Evolutionary conservation across 1,140 invertebrate species (phyloP).

Genomic region (Hylaeus volcanicus): DNA sequence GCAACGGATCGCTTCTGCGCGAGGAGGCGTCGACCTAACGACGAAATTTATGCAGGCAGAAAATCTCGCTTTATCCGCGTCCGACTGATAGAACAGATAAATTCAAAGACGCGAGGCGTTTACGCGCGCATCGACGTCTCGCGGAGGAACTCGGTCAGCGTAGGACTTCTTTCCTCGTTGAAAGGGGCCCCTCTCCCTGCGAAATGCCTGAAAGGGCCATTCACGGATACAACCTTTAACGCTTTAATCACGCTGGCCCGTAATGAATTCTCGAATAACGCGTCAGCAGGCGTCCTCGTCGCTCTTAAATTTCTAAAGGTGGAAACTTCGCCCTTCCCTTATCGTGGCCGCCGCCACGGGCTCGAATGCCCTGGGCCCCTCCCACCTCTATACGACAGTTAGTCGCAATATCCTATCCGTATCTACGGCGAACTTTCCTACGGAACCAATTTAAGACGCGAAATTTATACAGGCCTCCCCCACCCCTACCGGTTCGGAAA

Average conservation of each 20-base stretch:
- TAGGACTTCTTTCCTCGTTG: not conserved
- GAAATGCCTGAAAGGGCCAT: slow-evolving; percentile 7
- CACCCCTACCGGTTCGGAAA: not conserved
- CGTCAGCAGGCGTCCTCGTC: slow-evolving; percentile 8
- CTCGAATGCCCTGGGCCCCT: not conserved
- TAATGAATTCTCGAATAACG: slow-evolving; percentile 26
- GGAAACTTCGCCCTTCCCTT: slow-evolving; percentile 8
- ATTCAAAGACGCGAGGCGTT: too few relatives aligned
- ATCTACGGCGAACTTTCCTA: slow-evolving; percentile 16
- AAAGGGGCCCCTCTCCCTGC: not conserved
- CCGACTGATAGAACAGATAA: too few relatives aligned
- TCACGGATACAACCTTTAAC: not conserved
- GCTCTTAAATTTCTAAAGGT: slow-evolving; percentile 17
- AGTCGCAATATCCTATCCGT: slow-evolving; percentile 23
- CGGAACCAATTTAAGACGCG: slow-evolving; percentile 24
- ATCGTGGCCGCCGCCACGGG: not conserved
- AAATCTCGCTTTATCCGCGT: too few relatives aligned
- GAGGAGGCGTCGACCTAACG: too few relatives aligned
- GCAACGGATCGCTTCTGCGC: too few relatives aligned
- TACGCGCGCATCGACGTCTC: not conserved
- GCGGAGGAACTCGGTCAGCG: not conserved
- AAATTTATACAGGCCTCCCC: slow-evolving; percentile 9
- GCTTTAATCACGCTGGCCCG: slow-evolving; percentile 1
- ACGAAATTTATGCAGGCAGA: too few relatives aligned
- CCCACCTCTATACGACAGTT: not conserved